Conservation (phyloP, 2,113 vertebrate species). For the Sclerurus mexicanus region DNA sequence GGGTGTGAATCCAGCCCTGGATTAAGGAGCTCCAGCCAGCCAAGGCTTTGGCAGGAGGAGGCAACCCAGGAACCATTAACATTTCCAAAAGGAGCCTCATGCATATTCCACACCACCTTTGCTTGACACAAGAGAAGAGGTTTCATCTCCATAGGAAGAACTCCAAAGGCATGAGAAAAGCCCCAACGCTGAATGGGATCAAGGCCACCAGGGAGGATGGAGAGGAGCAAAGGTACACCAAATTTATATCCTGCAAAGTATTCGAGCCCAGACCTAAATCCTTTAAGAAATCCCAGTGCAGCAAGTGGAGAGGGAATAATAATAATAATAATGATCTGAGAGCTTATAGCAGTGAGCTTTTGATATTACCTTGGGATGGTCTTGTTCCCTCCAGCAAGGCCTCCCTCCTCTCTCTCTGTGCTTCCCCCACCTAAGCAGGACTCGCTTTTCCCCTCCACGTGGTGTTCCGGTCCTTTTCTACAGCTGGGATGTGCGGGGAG, state of each 20-base stretch:
- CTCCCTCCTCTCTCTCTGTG: background rate
- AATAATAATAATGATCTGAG: background rate
- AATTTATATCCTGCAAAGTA: background rate
- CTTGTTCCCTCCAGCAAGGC: background rate
- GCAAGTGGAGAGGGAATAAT: background rate
- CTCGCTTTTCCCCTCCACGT: background rate
- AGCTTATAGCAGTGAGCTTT: background rate
- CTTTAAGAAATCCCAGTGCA: background rate
- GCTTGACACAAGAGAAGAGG: background rate
- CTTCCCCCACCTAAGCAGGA: background rate
- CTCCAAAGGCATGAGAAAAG: background rate
- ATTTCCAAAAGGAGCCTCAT: background rate
- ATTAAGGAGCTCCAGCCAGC: background rate
- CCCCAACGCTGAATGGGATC: background rate
- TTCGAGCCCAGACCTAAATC: background rate
- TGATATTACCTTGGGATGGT: background rate
- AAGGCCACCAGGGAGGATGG: background rate
- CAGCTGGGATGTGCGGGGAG: rapidly evolving
- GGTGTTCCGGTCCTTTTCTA: background rate
- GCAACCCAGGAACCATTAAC: background rate
- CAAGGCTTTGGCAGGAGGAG: background rate
- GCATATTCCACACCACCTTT: background rate
- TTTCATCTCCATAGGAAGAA: background rate
- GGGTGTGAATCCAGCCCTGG: background rate
- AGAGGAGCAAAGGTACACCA: background rate